Base-by-base conservation (phyloP, 2,888 invertebrate species). In the Erebia palarica region DNA sequence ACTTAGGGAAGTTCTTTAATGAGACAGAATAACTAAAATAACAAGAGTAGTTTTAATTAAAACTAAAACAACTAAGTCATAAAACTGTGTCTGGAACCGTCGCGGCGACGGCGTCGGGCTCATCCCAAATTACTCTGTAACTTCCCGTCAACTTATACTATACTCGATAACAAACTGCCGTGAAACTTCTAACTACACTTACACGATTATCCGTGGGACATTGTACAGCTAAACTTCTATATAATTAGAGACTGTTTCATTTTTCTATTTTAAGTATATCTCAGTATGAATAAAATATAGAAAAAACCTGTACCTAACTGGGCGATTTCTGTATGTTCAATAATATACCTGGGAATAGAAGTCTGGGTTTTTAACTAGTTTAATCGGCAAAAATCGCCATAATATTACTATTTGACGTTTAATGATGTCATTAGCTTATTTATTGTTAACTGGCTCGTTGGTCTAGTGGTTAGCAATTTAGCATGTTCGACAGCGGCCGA, bases 41-140 rank as follows among this genome's bases (percentile, higher is more conserved):
- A 69, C 73, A 71, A 53, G 67, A 76, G 72, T 69, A 75, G 84
- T 86, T 86, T n/a, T 84, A 82, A 86, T 86, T 86, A 86, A 85
- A 86, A 84, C 84, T 84, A 82, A 81, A 80, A 79, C 81, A 80
- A 83, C 82, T 82, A 78, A 84, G 78, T 83, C 83, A 82, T 86
- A 85, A 86, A 87, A 85, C 82, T 83, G 83, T 84, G 86, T 84
- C 82, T 84, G 83, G 82, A 85, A 85, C 86, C 86, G 86, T 84
- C 83, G 85, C 83, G 57, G 57, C 59, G 58, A 9, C 83, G 57
- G 18, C 65, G 65, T 18, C 76, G 76, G 78, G 74, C 77, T 79
- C 77, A 78, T 79, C 78, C 77, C 75, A 82, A 84, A 84, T 85
- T 81, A 81, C 82, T 82, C 75, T 69, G 77, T 74, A 85, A 85